Base-by-base conservation (phyloP, 2,888 invertebrate genomes). In the Cloeon dipterum region DNA sequence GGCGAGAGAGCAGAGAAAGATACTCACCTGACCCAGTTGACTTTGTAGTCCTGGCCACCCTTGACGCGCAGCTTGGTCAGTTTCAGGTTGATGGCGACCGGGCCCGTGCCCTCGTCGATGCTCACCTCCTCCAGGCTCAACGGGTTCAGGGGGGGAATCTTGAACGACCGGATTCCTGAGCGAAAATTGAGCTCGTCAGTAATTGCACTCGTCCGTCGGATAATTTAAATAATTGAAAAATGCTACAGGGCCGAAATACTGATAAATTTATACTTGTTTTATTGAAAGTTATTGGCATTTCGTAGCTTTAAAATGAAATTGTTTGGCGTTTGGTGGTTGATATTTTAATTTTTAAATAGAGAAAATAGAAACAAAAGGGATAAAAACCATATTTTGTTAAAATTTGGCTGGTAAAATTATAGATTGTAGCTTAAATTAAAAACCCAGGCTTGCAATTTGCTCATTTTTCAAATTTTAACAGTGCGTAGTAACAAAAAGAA, bases 81-180 rank as follows among this genome's bases (percentile, higher is more conserved):
- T 8, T 40, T 37, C 8, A 39, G 39, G 3, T 37, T 40, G n/a
- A 41, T 34, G 32, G 25, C 34, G 5, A 41, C 39, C 4, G 41
- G 41, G 17, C 41, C 39, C 2, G 26, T 16, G 10, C 41, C 41
- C 16, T 41, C 33, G 14, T 35, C 33, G 5, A 41, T 40, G 3
- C 18, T 11, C 13, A 41, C 20, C 17, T 21, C 26, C 1, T 34
- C 33, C 14, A 41, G 18, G 5, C 3, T 10, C 26, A 41, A 32
- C n/a, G 41, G 41, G 25, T 41, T 39, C 32, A 36, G 7, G 2
- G 41, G 34, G 5, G 29, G 16, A 8, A 41, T 16, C 1, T 37
- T 32, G 7, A 41, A 21, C 4, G 29, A n/a, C 5, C 36, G 34
- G n/a, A 39, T n/a, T 10, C 41, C 41, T 41, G 34, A 2, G n/a